Evolutionary conservation across 2,888 invertebrate genomes (phyloP).

Genomic region (Nemoura dubitans): DNA sequence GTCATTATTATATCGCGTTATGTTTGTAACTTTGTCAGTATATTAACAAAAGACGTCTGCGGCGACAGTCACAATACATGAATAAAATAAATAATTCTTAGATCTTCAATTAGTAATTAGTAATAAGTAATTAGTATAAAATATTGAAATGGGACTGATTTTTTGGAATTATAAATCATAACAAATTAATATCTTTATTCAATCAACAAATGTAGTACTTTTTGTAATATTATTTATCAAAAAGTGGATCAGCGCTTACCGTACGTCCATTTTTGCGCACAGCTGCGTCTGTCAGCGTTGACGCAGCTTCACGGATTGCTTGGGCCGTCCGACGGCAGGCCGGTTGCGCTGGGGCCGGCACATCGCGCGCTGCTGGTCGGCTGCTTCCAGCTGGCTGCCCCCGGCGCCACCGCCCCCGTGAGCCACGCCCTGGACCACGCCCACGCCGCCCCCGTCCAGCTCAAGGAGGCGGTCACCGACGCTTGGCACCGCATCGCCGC

Average conservation of each 20-base stretch:
- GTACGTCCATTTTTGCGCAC: too few relatives aligned
- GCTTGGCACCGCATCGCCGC: conserved; percentile 66
- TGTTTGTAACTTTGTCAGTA: too few relatives aligned
- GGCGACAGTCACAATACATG: too few relatives aligned
- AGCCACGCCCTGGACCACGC: conserved; percentile 66
- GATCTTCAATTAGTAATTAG: too few relatives aligned
- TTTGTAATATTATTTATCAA: neutral
- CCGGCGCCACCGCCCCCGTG: conserved; percentile 60
- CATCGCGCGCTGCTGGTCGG: conserved; percentile 63
- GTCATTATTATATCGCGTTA: too few relatives aligned
- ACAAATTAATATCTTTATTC: too few relatives aligned
- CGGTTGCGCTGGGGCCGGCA: conserved; percentile 52
- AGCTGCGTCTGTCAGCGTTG: conserved; percentile 60
- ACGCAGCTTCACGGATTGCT: conserved; percentile 60
- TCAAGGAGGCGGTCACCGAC: conserved; percentile 59
- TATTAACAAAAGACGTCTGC: too few relatives aligned
- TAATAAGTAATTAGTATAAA: too few relatives aligned
- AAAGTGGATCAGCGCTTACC: neutral
- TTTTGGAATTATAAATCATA: too few relatives aligned
- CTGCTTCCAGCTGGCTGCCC: conserved; percentile 60
- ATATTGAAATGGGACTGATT: too few relatives aligned
- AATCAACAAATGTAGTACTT: too few relatives aligned
- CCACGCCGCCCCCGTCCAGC: neutral
- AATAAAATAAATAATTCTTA: too few relatives aligned
- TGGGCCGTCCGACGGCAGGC: conserved; percentile 49